Percentiles rank a stretch among this genome's conserved stretches.
Conservation (phyloP, 2,888 invertebrate species). For the Stenotaenia linearis region DNA sequence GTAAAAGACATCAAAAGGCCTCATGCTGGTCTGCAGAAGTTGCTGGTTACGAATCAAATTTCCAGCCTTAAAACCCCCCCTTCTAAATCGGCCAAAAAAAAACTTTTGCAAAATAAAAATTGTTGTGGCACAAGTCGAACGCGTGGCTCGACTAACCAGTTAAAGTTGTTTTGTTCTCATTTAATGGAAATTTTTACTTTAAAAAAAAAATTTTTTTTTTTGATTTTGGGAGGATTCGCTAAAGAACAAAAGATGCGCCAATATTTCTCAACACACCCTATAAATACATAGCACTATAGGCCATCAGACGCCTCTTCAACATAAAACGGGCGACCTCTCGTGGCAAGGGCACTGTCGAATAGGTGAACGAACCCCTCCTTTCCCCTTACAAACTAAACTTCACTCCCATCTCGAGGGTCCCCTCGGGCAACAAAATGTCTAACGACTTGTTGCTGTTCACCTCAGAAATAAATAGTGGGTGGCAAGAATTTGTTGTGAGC, state of each 20-base stretch:
- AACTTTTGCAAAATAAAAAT: not conserved
- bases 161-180: not conserved
- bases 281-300: not conserved
- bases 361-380: conserved; percentile 9
- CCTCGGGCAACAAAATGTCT: not conserved
- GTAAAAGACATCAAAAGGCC: not conserved
- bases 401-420: not conserved
- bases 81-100: not conserved
- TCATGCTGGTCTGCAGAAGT: not conserved
- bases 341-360: not conserved
- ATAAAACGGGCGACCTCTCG: conserved; percentile 4
- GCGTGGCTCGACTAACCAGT: not conserved
- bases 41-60: not conserved
- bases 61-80: not conserved
- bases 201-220: not conserved
- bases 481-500: not conserved
- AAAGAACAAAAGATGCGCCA: not conserved
- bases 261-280: conserved; percentile 1
- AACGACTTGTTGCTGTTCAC: not conserved
- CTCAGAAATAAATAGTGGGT: not conserved
- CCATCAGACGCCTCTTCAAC: not conserved
- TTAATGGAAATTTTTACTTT: not conserved
- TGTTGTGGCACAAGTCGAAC: not conserved
- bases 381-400: too few species aligned
- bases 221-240: not conserved